Conservation (phyloP, 2,888 invertebrate genomes). For the Mythimna albipuncta region DNA sequence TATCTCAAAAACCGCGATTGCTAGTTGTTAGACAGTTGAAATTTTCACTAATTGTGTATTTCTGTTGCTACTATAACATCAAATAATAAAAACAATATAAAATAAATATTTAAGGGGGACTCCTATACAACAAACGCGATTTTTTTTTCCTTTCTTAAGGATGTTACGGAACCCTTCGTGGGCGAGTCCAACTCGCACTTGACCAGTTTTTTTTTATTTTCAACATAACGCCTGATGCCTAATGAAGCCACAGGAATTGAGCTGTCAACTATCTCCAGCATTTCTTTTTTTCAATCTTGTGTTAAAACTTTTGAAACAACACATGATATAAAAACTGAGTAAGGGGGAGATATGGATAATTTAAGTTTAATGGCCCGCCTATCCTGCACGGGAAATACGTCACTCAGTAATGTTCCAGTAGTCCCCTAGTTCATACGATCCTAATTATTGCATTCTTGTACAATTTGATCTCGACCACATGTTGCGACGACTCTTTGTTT, state of each 20-base stretch:
- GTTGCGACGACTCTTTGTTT: background rate
- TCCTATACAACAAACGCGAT: no score
- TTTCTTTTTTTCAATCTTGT: background rate
- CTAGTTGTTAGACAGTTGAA: no score
- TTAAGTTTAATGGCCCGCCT: slow-evolving; percentile 36
- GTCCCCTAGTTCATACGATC: slow-evolving; percentile 36
- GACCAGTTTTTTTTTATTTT: no score
- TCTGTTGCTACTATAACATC: no score
- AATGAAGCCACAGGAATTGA: slow-evolving; percentile 8
- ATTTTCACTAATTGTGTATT: no score
- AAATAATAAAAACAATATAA: no score
- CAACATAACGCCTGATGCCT: no score
- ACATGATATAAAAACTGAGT: slow-evolving; percentile 15
- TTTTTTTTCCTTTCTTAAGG: no score
- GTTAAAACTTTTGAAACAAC: background rate
- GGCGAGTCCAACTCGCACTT: no score
- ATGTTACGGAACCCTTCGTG: no score
- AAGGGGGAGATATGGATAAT: slow-evolving; percentile 37
- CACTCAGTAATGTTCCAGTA: background rate
- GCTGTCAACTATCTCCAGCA: background rate
- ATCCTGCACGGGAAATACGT: slow-evolving; percentile 36
- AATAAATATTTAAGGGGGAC: no score
- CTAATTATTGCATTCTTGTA: slow-evolving; percentile 37
- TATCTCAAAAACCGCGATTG: no score
- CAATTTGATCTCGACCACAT: slow-evolving; percentile 30